Base-by-base conservation (phyloP, 2,797 vertebrate species). In the Fundulus diaphanus region DNA sequence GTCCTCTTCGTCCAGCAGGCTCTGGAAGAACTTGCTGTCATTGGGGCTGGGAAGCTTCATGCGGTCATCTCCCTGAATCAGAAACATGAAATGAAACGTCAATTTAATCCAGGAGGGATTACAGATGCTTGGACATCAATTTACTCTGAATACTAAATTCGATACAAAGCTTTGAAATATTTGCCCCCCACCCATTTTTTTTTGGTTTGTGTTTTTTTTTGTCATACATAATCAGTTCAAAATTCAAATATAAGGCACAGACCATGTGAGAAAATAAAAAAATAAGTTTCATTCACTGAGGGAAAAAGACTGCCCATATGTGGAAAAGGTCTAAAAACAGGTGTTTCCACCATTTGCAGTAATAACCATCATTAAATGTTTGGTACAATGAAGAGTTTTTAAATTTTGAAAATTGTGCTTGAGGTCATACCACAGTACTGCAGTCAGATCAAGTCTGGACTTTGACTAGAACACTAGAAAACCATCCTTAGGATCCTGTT, bases 1-100 rank as follows among this genome's bases (percentile, higher is more conserved):
- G 82, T 99, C 98, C 88, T 99, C 97, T 77, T 99, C 98, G 68
- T 98, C 97, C 33, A 99, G 93, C 40, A 99, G 97, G 85, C 97
- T 99, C 94, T 99, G 97, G 93, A 99, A 99, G 93, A 99, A 99
- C 91, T 98, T 98, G 93, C 98, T 98, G 94, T 99, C 97, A 7
- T 96, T 98, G 63, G 98, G 98, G 87, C 97, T 99, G 48, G 98
- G 98, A 37, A 99, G 96, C 91, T 98, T 99, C 97, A 99, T 98
- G 16, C 96, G 96, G 84, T 99, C 98, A 51, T 99, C 98, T 66
- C 97, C 98, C 98, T 99, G 13, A 33, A 52, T 1, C 13, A 59
- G 0, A 52, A 12, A 65, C 16, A 7, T 3, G 1, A 42, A 63
- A 35, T 12, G 18, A 24, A 40, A 65, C 5, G 12, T n/a, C 3